Percentiles rank a stretch among this genome's conserved stretches.
These are phyloP conservation scores for Ophion ventricosus DNA, from an alignment of 2,888 invertebrate species.

Conservation along the genomic window DNA sequence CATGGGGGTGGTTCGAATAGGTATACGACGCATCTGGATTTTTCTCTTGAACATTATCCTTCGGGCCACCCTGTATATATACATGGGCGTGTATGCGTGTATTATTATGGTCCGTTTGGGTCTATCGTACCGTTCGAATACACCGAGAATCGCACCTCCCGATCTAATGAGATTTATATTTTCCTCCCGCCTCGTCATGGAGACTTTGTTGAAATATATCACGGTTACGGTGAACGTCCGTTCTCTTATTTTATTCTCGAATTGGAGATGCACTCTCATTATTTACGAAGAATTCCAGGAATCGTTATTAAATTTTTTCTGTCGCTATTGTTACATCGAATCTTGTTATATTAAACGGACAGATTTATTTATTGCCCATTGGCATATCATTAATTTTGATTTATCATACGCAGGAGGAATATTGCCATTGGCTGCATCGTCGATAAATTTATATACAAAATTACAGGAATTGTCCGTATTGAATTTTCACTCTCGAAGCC, in stretches of 20 bases:
- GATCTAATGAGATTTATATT: constrained; percentile 17
- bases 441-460: not conserved
- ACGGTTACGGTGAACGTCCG: no score
- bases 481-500: not conserved
- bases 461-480: not conserved
- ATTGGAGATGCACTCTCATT: no score
- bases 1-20: no score
- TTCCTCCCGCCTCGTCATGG: not conserved
- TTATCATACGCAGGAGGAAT: not conserved
- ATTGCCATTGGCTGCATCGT: not conserved
- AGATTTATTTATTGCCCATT: no score
- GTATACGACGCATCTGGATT: no score
- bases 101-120: not conserved
- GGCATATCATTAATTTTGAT: no score
- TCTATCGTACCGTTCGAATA: not conserved
- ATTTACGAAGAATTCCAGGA: no score
- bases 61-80: not conserved
- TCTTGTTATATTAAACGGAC: no score
- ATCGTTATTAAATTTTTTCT: no score
- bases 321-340: no score
- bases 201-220: not conserved
- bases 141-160: constrained; percentile 13
- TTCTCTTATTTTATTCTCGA: no score
- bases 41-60: no score
- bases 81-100: not conserved